Percentiles rank a stretch among this genome's conserved stretches.
These are phyloP conservation scores for Orchesella flavescens DNA, from an alignment of 2,888 invertebrate genomes.

Conservation along the genomic window DNA sequence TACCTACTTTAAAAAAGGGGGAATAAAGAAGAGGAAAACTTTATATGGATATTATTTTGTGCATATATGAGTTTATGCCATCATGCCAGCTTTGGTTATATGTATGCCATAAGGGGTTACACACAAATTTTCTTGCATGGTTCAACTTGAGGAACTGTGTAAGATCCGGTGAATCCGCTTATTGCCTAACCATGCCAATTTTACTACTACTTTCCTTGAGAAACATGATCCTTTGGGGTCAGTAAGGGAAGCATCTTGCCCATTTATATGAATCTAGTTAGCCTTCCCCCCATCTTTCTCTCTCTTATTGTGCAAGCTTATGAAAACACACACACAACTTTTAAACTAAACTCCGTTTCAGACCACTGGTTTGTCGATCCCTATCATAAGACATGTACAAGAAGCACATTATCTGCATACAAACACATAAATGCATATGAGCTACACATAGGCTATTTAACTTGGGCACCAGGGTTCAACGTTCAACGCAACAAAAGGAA, in stretches of 20 bases:
- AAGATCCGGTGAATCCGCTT: conserved; percentile 56
- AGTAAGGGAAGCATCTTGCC: conserved; percentile 49
- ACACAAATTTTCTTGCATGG: conserved; percentile 48
- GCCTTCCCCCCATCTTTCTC: conserved; percentile 23
- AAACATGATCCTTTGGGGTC: conserved; percentile 62
- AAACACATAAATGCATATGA: background rate
- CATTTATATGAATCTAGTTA: conserved; percentile 57
- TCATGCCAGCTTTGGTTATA: background rate
- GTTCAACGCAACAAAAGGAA: conserved; percentile 13
- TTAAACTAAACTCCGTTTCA: conserved; percentile 2
- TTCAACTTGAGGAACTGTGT: conserved; percentile 36
- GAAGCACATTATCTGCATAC: conserved; percentile 44
- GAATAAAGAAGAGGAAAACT: background rate
- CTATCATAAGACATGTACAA: background rate
- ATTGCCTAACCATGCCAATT: conserved; percentile 57
- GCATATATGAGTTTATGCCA: background rate
- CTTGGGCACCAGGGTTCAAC: background rate
- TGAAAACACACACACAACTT: conserved; percentile 26
- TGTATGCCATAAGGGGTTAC: conserved; percentile 38
- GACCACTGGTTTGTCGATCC: conserved; percentile 16
- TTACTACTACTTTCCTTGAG: conserved; percentile 49
- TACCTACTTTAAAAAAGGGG: background rate
- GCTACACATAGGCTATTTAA: background rate
- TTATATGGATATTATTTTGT: conserved; percentile 1
- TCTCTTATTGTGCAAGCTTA: conserved; percentile 1